Evolutionary conservation across 2,113 vertebrate genomes (phyloP).

Genomic region (Triplophysa dalaica): DNA sequence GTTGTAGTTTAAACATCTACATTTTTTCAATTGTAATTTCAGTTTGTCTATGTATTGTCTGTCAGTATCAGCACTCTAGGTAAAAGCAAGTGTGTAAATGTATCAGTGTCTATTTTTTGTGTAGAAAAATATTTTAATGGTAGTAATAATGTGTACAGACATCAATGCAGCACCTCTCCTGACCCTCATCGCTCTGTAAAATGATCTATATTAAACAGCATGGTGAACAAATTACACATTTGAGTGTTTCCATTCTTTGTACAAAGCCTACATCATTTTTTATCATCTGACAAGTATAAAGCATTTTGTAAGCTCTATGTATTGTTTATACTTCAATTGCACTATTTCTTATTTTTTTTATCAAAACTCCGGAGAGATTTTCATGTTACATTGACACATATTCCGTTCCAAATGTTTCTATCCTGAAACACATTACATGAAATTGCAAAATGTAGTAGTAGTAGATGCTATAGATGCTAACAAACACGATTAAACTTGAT

Average conservation of each 20-base stretch:
- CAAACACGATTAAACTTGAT: too few species aligned
- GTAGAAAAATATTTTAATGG: conserved; percentile 66
- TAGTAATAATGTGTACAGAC: conserved; percentile 64
- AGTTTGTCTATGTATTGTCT: conserved; percentile 5
- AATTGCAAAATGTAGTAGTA: too few species aligned
- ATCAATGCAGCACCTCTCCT: conserved; percentile 42
- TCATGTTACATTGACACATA: too few species aligned
- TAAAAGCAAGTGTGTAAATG: not conserved
- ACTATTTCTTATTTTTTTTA: too few species aligned
- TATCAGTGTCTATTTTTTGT: conserved; percentile 45
- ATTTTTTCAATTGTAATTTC: conserved; percentile 35
- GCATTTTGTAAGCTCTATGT: too few species aligned
- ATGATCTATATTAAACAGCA: conserved; percentile 73
- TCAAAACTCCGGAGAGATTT: too few species aligned
- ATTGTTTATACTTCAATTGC: too few species aligned
- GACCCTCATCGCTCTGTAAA: conserved; percentile 62
- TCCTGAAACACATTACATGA: too few species aligned
- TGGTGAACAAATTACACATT: conserved; percentile 58
- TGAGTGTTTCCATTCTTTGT: conserved; percentile 9
- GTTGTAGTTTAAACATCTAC: conserved; percentile 6
- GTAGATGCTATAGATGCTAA: too few species aligned
- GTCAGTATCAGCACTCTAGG: conserved; percentile 10
- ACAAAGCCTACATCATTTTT: not conserved
- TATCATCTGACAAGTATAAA: too few species aligned
- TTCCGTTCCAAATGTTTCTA: too few species aligned